Evolutionary conservation across 2,797 vertebrate genomes (phyloP), one percentile per base, ranked within the genome.

Genomic region (Alfaro cultratus): DNA sequence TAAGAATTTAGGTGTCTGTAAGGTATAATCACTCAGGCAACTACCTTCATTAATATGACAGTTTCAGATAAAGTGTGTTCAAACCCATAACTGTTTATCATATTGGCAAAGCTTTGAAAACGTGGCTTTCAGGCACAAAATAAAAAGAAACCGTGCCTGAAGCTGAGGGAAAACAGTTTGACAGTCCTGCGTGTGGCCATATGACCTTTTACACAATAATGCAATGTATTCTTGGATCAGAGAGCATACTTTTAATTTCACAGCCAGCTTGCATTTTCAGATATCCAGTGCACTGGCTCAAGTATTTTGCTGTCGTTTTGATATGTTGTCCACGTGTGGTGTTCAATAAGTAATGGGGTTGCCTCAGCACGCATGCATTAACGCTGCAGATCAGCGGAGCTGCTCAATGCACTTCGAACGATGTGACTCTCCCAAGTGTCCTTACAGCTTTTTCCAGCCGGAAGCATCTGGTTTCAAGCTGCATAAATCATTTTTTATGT

Each of bases 281-380:
- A 85, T 83, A 78, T 80, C 71, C 83, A 62, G 8, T 74, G 80
- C 82, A 77, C 81, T 83, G 79, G 85, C 85, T 88, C 16, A 73
- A 81, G 75, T 83, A 86, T 89, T 92, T 91, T 80, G 78, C 86
- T 81, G 84, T 85, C 15, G 53, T 90, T 87, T 90, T 92, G 86
- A 87, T 88, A 85, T 91, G 87, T 89, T 80, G 83, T 87, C 83
- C 86, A 90, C 87, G 81, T 90, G 82, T 85, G 47, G 85, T 91
- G 90, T 86, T 94, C 86, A 95, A 94, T 94, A 92, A 93, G 80
- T 94, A 90, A 93, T 92, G 80, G 80, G 62, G 74, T 85, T 88
- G 85, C 86, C 83, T 87, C 85, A 85, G 87, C 85, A 73, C 26
- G 67, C 85, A 85, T 86, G 82, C 84, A 82, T 86, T 88, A 86